A percentile compares a stretch with the other conserved stretches of the same genome.
phyloP scores from a whole-genome alignment of 2,113 vertebrate genomes.

The Oceanites oceanicus region DNA sequence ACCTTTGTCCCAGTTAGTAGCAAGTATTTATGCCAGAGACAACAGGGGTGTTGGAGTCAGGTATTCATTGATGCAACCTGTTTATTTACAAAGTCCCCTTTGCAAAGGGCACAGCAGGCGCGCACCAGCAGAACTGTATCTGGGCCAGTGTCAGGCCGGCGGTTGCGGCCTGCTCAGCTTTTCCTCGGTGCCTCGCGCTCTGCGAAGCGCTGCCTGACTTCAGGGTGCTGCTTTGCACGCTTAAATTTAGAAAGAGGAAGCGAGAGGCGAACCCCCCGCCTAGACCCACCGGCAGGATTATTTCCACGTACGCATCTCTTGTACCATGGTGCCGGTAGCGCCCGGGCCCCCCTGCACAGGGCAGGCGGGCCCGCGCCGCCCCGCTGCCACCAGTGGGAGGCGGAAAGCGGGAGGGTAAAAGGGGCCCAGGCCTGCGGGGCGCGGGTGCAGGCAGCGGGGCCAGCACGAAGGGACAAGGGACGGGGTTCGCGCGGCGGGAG shows the following conservation, averaged over 20 bases:
- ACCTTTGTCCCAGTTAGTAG: neutral
- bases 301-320: rapidly evolving
- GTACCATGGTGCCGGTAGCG: neutral
- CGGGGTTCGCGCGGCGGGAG: neutral
- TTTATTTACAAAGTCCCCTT: too few species aligned
- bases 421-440: neutral
- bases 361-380: rapidly evolving
- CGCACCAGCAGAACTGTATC: rapidly evolving
- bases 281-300: rapidly evolving
- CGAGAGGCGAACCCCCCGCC: neutral
- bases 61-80: neutral
- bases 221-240: rapidly evolving
- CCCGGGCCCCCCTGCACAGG: rapidly evolving
- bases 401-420: too few species aligned
- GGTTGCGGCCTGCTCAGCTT: rapidly evolving
- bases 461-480: neutral
- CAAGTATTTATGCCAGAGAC: neutral
- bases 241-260: too few species aligned
- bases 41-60: neutral
- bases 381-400: neutral
- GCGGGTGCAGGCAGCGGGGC: neutral
- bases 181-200: neutral
- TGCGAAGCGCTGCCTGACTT: neutral
- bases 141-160: too few species aligned
- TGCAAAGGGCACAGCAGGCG: too few species aligned